A percentile compares a stretch with the other conserved stretches of the same genome.
These are phyloP conservation scores for Seira sanloemensis DNA, from an alignment of 2,888 invertebrate genomes.

Conservation along the genomic window DNA sequence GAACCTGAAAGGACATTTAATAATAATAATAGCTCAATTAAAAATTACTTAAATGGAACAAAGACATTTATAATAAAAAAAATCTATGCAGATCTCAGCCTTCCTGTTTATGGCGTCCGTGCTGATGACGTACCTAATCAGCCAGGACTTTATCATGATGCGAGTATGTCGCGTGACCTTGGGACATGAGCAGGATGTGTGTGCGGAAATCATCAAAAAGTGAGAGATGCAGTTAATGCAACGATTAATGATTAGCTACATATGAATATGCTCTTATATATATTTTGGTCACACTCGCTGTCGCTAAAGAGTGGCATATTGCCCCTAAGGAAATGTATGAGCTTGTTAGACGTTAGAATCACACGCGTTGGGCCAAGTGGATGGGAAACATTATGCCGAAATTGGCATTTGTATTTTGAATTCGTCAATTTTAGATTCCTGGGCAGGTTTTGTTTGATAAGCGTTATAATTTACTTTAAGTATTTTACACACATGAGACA, in stretches of 20 bases:
- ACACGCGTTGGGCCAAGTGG: too few relatives aligned
- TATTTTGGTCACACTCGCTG: too few relatives aligned
- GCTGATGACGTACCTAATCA: conserved; percentile 67
- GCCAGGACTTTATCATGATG: conserved; percentile 61
- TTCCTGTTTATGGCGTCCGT: conserved; percentile 67
- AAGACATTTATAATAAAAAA: background rate
- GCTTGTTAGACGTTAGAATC: too few relatives aligned
- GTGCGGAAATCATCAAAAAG: conserved; percentile 48
- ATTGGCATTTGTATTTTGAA: too few relatives aligned
- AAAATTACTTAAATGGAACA: background rate
- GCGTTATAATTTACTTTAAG: too few relatives aligned
- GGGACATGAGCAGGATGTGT: conserved; percentile 51
- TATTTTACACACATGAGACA: too few relatives aligned
- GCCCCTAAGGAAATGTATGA: too few relatives aligned
- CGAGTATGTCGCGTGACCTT: conserved; percentile 66
- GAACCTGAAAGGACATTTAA: background rate
- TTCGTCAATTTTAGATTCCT: too few relatives aligned
- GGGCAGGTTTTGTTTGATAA: too few relatives aligned
- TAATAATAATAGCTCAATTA: background rate
- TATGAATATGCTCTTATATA: background rate
- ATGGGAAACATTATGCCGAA: too few relatives aligned
- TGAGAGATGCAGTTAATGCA: background rate
- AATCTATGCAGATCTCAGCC: background rate
- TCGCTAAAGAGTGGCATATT: too few relatives aligned
- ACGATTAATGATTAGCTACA: background rate